Conservation (phyloP, 23 tunicate species). For the Pegea sp. region DNA sequence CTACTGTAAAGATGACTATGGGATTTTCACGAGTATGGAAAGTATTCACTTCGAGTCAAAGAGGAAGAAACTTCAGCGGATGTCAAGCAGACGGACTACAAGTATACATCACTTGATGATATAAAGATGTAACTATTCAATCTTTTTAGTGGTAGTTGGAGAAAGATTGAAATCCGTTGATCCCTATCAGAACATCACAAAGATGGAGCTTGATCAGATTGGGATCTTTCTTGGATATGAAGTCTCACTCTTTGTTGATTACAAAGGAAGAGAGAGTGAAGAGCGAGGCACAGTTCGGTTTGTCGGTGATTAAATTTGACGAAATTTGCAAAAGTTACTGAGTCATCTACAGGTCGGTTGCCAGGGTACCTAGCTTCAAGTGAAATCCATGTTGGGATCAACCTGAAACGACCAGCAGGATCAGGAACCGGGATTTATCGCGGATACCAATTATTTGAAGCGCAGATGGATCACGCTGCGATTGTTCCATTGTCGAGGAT, state of each 20-base stretch:
- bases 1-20: constrained; percentile 49
- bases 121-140: too few relatives aligned
- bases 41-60: constrained; percentile 10
- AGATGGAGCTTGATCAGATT: constrained; percentile 19
- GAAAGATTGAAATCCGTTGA: too few relatives aligned
- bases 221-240: constrained; percentile 36
- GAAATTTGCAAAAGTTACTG: not conserved
- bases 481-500: constrained; percentile 65
- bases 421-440: constrained; percentile 68
- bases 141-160: too few relatives aligned
- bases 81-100: not conserved
- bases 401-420: constrained; percentile 40
- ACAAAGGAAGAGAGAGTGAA: constrained; percentile 57
- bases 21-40: too few relatives aligned
- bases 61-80: constrained; percentile 3
- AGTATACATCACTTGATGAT: too few relatives aligned
- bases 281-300: constrained; percentile 64
- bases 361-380: constrained; percentile 23
- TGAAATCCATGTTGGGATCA: constrained; percentile 68
- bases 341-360: constrained; percentile 22
- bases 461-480: constrained; percentile 72
- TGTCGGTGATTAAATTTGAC: constrained; percentile 21
- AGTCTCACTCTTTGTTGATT: constrained; percentile 61
- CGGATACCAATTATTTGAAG: constrained; percentile 52
- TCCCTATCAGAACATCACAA: too few relatives aligned